Evolutionary conservation across 2,888 invertebrate genomes (phyloP).

Genomic region (Argyresthia goedartella): DNA sequence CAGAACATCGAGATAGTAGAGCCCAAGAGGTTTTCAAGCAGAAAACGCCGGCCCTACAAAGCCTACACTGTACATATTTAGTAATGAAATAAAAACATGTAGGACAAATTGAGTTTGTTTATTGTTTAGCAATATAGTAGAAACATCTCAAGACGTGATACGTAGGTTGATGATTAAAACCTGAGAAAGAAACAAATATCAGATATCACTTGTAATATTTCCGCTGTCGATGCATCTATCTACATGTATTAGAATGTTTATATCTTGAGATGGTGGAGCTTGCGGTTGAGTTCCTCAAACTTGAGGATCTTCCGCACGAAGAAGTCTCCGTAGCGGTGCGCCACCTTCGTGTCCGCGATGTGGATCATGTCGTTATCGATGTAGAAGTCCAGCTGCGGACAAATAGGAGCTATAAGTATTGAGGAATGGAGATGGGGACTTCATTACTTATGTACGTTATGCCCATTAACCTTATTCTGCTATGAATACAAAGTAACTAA

Average conservation of each 20-base stretch:
- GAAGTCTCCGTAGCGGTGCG: constrained; percentile 98
- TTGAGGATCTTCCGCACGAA: constrained; percentile 98
- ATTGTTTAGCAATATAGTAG: no score
- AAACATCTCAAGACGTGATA: no score
- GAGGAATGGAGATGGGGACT: no score
- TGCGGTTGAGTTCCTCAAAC: constrained; percentile 95
- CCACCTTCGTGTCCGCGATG: constrained; percentile 99
- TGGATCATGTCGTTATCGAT: constrained; percentile 99
- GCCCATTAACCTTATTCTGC: no score
- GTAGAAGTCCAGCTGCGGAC: constrained; percentile 93
- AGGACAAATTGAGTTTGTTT: no score
- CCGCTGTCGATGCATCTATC: background rate
- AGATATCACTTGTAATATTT: no score
- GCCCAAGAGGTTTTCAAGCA: constrained; percentile 52
- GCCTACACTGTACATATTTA: constrained; percentile 1
- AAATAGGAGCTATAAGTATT: background rate
- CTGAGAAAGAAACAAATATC: no score
- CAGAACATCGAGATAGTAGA: constrained; percentile 32
- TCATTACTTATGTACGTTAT: no score
- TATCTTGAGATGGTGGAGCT: constrained; percentile 82
- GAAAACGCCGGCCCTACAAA: constrained; percentile 17
- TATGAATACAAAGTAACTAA: no score
- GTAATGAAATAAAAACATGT: background rate
- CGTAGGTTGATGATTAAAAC: no score
- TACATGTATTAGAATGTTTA: constrained; percentile 28